Conservation (phyloP, 2,888 invertebrate species). For the Cylindroiulus punctatus region DNA sequence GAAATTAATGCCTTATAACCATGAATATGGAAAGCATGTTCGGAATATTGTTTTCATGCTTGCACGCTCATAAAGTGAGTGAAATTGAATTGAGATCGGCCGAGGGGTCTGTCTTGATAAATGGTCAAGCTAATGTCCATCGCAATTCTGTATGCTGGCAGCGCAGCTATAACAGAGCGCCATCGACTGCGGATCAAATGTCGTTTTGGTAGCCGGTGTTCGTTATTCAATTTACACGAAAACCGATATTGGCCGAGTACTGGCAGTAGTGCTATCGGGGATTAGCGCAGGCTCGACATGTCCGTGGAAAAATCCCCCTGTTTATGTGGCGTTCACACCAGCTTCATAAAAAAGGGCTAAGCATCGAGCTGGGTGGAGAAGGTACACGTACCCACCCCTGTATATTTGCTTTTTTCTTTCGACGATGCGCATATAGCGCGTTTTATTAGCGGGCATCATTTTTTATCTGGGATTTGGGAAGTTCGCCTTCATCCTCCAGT, state of each 20-base stretch:
- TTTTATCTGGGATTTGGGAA: slow-evolving; percentile 47
- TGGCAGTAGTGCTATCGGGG: slow-evolving; percentile 6
- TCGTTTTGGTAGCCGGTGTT: neutral
- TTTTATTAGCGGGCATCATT: slow-evolving; percentile 39
- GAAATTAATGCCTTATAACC: neutral
- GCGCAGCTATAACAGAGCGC: neutral
- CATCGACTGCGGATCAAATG: slow-evolving; percentile 1
- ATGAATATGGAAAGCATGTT: too few relatives aligned
- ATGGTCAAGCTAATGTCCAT: neutral
- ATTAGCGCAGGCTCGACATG: neutral
- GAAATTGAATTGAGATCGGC: neutral
- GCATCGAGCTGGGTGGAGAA: neutral
- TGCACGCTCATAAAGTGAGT: neutral
- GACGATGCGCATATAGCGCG: neutral
- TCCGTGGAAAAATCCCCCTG: neutral
- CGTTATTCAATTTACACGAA: slow-evolving; percentile 4
- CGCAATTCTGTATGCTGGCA: neutral
- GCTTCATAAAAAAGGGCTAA: slow-evolving; percentile 2
- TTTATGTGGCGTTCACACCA: slow-evolving; percentile 2
- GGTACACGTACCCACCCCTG: neutral
- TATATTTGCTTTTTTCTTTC: neutral
- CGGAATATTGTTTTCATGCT: too few relatives aligned
- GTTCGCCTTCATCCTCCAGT: slow-evolving; percentile 9
- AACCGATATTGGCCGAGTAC: slow-evolving; percentile 18
- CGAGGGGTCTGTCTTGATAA: neutral